Evolutionary conservation across 2,113 vertebrate genomes (phyloP).

Genomic region (Sula dactylatra): DNA sequence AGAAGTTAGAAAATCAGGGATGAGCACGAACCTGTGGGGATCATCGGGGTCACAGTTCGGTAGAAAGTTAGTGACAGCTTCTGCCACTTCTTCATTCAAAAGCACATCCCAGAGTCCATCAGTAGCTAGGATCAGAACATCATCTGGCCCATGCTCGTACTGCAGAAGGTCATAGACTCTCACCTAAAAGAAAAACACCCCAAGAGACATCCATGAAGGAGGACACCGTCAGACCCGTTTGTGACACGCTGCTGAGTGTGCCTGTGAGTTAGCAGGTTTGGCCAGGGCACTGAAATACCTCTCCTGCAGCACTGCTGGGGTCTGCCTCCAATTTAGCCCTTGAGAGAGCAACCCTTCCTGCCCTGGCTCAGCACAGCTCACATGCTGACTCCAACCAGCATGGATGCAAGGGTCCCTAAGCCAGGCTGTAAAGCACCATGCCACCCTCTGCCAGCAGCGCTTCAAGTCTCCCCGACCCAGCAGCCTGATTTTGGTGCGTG

Average conservation of each 20-base stretch:
- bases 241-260: background rate
- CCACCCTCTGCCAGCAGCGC: background rate
- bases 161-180: slow-evolving; percentile 86
- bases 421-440: background rate
- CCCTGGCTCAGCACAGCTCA: background rate
- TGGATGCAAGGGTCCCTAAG: accelerated
- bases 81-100: slow-evolving; percentile 93
- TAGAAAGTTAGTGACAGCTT: slow-evolving; percentile 89
- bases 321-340: background rate
- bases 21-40: slow-evolving; percentile 85
- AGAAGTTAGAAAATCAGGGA: background rate
- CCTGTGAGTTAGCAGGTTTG: background rate
- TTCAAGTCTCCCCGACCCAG: background rate
- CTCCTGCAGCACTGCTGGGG: background rate
- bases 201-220: background rate
- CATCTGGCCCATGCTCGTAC: slow-evolving; percentile 87
- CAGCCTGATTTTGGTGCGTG: background rate
- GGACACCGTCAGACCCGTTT: background rate
- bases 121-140: slow-evolving; percentile 91
- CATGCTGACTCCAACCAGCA: background rate
- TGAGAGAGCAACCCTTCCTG: background rate
- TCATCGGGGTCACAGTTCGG: slow-evolving; percentile 96
- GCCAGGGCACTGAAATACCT: background rate
- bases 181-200: slow-evolving; percentile 75
- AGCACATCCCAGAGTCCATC: slow-evolving; percentile 98